Evolutionary conservation across 2,797 vertebrate species (phyloP).

Genomic region (Morus bassanus): DNA sequence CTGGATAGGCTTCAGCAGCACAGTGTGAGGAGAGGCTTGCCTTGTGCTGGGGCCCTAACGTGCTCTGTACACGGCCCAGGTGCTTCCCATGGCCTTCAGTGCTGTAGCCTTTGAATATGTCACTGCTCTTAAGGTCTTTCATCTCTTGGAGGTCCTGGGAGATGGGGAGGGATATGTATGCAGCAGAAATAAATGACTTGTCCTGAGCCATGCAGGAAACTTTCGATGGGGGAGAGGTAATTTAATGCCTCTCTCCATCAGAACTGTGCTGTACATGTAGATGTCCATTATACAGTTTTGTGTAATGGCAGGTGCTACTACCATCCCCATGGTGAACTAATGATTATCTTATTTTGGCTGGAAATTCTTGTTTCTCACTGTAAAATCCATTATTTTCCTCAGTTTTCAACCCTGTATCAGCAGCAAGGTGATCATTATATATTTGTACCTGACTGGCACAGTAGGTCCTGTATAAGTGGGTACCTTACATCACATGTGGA

Average conservation of each 20-base stretch:
- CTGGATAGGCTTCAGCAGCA: neutral
- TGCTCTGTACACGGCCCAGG: neutral
- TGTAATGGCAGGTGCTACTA: neutral
- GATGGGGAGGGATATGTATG: neutral
- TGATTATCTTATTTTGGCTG: neutral
- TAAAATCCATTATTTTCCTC: neutral
- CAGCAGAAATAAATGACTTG: neutral
- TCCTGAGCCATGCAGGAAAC: neutral
- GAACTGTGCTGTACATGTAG: neutral
- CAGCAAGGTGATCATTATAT: neutral
- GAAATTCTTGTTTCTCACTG: neutral
- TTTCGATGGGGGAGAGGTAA: neutral
- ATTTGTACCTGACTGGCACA: neutral
- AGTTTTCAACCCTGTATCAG: neutral
- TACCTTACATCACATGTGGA: neutral
- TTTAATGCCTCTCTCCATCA: neutral
- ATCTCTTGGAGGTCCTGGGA: neutral
- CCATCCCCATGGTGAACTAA: neutral
- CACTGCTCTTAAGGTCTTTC: neutral
- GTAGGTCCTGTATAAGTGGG: neutral
- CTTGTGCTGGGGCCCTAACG: neutral
- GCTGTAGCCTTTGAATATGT: neutral
- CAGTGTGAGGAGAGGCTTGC: neutral
- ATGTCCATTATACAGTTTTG: neutral
- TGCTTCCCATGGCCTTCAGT: neutral